phyloP scores from a whole-genome alignment of 2,797 vertebrate species.

The Anguilla obscura region DNA sequence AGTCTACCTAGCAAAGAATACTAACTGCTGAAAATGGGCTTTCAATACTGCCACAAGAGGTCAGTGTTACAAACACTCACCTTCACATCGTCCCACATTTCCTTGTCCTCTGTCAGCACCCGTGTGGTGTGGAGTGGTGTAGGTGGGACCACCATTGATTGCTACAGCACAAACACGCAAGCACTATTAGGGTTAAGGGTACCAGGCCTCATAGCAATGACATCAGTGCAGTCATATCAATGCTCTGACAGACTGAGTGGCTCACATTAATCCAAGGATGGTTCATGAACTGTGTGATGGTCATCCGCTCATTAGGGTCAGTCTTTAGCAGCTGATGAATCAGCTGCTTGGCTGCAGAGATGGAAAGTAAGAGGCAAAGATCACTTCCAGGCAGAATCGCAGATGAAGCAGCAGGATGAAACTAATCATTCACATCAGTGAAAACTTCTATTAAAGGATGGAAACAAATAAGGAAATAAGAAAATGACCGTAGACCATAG shows the following conservation, averaged over 20 bases:
- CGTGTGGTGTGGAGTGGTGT: constrained; percentile 94
- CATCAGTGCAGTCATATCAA: neutral
- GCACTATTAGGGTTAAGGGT: neutral
- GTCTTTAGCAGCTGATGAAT: constrained; percentile 94
- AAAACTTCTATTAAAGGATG: neutral
- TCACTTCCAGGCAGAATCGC: neutral
- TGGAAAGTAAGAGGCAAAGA: neutral
- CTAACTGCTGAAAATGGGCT: constrained; percentile 21
- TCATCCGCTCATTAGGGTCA: constrained; percentile 94
- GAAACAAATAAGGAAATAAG: neutral
- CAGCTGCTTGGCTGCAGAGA: constrained; percentile 83
- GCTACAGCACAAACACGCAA: constrained; percentile 62
- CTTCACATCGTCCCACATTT: constrained; percentile 98
- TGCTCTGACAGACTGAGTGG: neutral
- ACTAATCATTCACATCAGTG: neutral
- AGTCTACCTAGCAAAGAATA: too few relatives aligned
- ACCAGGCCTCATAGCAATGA: neutral
- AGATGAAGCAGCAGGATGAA: neutral
- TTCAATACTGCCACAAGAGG: constrained; percentile 47
- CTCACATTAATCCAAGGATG: constrained; percentile 97
- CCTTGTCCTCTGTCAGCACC: constrained; percentile 91
- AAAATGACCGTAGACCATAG: neutral
- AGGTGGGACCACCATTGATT: constrained; percentile 90
- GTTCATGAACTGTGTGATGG: constrained; percentile 92
- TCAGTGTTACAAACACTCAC: constrained; percentile 68